phyloP scores from a whole-genome alignment of 2,888 invertebrate species.

The Cartodere bifasciata region DNA sequence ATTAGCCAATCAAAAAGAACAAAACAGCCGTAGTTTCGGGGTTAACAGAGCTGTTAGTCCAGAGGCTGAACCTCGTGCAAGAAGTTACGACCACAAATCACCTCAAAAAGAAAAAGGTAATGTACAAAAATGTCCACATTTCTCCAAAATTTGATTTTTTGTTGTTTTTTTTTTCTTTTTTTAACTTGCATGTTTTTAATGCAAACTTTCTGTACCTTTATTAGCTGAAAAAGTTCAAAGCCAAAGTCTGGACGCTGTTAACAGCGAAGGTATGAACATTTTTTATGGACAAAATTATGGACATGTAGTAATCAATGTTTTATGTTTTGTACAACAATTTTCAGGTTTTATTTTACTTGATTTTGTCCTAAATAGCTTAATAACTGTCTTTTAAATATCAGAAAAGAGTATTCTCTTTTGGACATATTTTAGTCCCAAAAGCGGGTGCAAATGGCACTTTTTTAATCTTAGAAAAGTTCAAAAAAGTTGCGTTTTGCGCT shows the following conservation, averaged over 20 bases:
- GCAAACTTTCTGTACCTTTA: constrained; percentile 33
- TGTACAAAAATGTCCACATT: too few relatives aligned
- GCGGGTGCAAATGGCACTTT: too few relatives aligned
- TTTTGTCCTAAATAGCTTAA: too few relatives aligned
- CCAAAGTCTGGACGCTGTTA: constrained; percentile 53
- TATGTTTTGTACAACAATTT: too few relatives aligned
- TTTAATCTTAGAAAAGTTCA: too few relatives aligned
- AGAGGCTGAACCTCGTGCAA: constrained; percentile 47
- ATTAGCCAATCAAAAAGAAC: constrained; percentile 36
- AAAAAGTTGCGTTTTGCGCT: too few relatives aligned
- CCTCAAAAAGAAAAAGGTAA: constrained; percentile 26
- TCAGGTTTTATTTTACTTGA: too few relatives aligned
- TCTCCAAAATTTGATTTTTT: not conserved
- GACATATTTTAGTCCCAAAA: too few relatives aligned
- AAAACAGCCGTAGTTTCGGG: constrained; percentile 23
- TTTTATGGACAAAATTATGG: too few relatives aligned
- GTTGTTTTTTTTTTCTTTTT: not conserved
- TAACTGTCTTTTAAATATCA: too few relatives aligned
- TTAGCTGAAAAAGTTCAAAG: constrained; percentile 46
- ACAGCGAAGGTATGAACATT: constrained; percentile 49
- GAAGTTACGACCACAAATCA: constrained; percentile 51
- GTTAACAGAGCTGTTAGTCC: constrained; percentile 37
- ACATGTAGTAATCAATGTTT: too few relatives aligned
- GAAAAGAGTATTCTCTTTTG: too few relatives aligned
- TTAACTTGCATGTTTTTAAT: constrained; percentile 1